phyloP scores from a whole-genome alignment of 2,113 vertebrate genomes.

The Phaetusa simplex region DNA sequence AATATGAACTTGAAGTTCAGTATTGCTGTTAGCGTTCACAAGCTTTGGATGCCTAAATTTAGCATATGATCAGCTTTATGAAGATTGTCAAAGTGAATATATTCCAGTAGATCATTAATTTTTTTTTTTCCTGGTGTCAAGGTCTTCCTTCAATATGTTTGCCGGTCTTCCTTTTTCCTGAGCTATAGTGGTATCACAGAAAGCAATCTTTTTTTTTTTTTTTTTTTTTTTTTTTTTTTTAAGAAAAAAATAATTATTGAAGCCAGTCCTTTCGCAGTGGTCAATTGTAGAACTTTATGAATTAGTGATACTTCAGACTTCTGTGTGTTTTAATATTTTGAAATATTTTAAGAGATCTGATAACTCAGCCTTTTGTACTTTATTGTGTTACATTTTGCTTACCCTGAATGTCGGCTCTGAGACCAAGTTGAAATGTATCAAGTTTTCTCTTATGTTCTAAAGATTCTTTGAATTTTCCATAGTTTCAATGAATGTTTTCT shows the following conservation, averaged over 20 bases:
- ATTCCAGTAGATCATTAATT: neutral
- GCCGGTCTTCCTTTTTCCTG: neutral
- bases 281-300: neutral
- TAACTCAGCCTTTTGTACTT: neutral
- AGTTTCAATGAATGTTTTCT: neutral
- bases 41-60: neutral
- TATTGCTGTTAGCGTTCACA: neutral
- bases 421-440: accelerated
- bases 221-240: too few species aligned
- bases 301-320: neutral
- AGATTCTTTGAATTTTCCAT: neutral
- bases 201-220: neutral
- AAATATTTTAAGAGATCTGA: neutral
- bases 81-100: neutral
- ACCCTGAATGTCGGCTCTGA: neutral
- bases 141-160: neutral
- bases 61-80: neutral
- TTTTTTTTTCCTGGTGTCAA: neutral
- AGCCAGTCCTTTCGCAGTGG: neutral
- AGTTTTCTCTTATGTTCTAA: neutral
- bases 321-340: neutral
- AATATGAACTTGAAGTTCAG: neutral
- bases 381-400: neutral
- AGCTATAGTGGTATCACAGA: neutral
- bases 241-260: neutral